phyloP scores from a whole-genome alignment of 2,888 invertebrate genomes.

The Tryphoninae sp. region DNA sequence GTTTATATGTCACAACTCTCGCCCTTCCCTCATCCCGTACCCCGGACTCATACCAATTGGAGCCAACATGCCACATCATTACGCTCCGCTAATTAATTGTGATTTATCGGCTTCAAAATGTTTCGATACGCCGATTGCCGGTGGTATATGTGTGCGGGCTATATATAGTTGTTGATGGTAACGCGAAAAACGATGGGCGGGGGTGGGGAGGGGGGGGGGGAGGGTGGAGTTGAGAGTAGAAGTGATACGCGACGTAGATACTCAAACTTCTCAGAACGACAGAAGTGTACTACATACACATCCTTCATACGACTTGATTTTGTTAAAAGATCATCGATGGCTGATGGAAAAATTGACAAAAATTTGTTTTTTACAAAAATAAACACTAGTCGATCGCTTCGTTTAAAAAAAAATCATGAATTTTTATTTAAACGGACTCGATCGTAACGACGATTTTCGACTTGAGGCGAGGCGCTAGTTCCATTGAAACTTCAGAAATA shows the following conservation, averaged over 20 bases:
- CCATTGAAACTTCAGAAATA: too few relatives aligned
- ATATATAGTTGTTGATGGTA: conserved; percentile 16
- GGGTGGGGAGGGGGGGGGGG: too few relatives aligned
- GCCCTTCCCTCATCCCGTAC: conserved; percentile 48
- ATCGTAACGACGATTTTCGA: too few relatives aligned
- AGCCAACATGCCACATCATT: conserved; percentile 80
- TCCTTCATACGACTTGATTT: neutral
- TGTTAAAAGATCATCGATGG: too few relatives aligned
- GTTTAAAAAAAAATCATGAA: too few relatives aligned
- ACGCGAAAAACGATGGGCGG: neutral
- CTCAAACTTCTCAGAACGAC: neutral
- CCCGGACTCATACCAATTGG: conserved; percentile 77
- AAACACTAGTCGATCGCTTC: too few relatives aligned
- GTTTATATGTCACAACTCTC: conserved; percentile 39
- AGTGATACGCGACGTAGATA: conserved; percentile 43
- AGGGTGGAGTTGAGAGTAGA: neutral
- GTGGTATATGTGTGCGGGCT: conserved; percentile 21
- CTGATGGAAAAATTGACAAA: too few relatives aligned
- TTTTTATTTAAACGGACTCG: too few relatives aligned
- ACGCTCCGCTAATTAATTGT: conserved; percentile 81
- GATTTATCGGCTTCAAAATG: conserved; percentile 79
- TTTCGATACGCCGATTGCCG: conserved; percentile 59
- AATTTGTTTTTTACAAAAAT: too few relatives aligned
- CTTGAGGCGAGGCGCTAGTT: too few relatives aligned
- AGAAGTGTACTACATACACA: neutral